Conservation (phyloP, 2,113 vertebrate species). For the Hippopotamus amphibius region DNA sequence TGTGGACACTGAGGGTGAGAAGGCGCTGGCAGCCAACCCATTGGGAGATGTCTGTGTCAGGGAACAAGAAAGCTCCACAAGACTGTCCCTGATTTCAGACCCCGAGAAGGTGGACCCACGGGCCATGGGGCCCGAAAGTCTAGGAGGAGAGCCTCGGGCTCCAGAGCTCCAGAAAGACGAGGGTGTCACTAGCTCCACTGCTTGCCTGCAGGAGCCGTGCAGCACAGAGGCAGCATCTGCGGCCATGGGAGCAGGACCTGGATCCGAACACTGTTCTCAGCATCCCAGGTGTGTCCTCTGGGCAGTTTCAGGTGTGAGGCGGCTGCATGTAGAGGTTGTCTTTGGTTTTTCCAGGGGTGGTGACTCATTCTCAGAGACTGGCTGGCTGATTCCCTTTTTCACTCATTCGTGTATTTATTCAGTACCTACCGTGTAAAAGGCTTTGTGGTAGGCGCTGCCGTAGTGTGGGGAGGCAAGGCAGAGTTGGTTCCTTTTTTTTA, state of each 20-base stretch:
- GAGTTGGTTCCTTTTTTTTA: not conserved
- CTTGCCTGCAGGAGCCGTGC: not conserved
- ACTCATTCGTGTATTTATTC: not conserved
- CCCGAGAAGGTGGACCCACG: slow-evolving; percentile 56
- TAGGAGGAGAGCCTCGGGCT: slow-evolving; percentile 52
- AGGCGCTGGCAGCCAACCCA: not conserved
- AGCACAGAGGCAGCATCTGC: not conserved
- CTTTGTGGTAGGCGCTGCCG: not conserved
- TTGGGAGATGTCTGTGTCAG: not conserved
- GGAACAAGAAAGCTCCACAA: slow-evolving; percentile 1
- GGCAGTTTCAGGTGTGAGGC: not conserved
- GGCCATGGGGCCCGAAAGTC: not conserved
- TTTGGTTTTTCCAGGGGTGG: not conserved
- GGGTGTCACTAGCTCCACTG: not conserved
- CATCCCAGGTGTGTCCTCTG: slow-evolving; percentile 79
- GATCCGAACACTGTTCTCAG: not conserved
- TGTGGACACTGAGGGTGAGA: slow-evolving; percentile 41
- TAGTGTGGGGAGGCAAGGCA: not conserved
- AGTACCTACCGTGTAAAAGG: not conserved
- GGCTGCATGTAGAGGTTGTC: not conserved
- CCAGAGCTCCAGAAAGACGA: slow-evolving; percentile 67
- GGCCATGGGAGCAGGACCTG: not conserved
- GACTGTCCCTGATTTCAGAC: slow-evolving; percentile 6
- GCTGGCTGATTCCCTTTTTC: not conserved
- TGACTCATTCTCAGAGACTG: not conserved